Conservation (phyloP, 2,888 invertebrate genomes). For the Ceriagrion tenellum region DNA sequence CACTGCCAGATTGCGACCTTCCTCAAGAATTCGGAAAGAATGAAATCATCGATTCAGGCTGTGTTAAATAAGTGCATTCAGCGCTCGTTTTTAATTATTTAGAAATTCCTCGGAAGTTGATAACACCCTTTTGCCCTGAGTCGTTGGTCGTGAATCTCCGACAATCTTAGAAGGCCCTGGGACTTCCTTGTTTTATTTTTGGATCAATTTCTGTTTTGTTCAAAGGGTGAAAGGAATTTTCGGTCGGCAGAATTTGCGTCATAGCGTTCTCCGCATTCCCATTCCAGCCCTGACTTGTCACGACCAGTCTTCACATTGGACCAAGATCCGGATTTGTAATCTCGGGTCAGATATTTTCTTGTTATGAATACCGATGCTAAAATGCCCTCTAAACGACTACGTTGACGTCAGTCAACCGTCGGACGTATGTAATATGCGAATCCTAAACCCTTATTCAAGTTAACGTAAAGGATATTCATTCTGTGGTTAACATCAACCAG, state of each 20-base stretch:
- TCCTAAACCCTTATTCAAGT: no score
- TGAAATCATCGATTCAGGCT: neutral
- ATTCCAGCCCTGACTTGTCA: no score
- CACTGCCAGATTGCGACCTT: neutral
- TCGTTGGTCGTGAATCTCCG: neutral
- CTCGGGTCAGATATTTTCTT: no score
- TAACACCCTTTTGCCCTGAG: neutral
- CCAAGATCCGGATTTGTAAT: no score
- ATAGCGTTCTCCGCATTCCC: neutral
- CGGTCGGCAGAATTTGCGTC: neutral
- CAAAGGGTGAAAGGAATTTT: neutral
- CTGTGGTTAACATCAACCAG: no score
- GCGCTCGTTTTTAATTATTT: neutral
- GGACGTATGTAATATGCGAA: no score
- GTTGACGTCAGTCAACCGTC: no score
- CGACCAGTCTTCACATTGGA: no score
- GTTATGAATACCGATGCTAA: no score
- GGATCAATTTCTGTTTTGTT: neutral
- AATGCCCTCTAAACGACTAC: no score
- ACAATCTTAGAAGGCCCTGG: neutral
- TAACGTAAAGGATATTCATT: no score
- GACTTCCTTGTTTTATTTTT: neutral
- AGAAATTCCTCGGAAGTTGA: neutral
- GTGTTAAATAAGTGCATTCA: neutral
- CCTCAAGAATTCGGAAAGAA: neutral